Evolutionary conservation across 2,797 vertebrate genomes (phyloP), one percentile per base, ranked within the genome.

Genomic region (Tapera naevia): DNA sequence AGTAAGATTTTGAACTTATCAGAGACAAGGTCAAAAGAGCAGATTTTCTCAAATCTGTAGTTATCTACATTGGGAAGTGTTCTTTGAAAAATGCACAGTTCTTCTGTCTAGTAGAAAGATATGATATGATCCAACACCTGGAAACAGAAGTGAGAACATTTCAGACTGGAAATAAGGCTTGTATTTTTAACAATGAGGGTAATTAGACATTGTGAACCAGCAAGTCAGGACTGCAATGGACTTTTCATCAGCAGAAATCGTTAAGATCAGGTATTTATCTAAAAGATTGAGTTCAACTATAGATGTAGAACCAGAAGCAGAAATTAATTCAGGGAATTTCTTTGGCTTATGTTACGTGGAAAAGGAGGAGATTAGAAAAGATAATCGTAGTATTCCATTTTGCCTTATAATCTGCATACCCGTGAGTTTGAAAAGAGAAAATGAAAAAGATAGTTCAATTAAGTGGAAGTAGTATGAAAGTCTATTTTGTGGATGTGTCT

Each of bases 151-250:
- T 56, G 30, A 86, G 60, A 90, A 79, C 48, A 91, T 88, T 71
- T 82, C 89, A 87, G 45, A 39, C 17, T 71, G 80, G 85, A 73
- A 24, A 13, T 65, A 86, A 89, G 41, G 30, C 18, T 71, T 73
- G 69, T 60, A 89, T 80, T 96, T 95, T 95, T 69, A 82, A 80
- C 72, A 74, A 43, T 80, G 50, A 54, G 21, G 65, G 67, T 85
- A 94, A 94, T 97, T 87, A 94, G 72, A 27, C 41, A 80, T 78
- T 94, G 67, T 73, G 80, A 88, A 86, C 32, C 66, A 91, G 17
- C 35, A 64, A 94, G 45, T 69, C 74, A 78, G 64, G n/a, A 57
- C 65, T 82, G 60, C 45, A 86, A 33, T 19, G 53, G 57, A 82
- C 69, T 97, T 93, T 88, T 84, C 37, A 69, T 89, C 74, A 82